Conservation (phyloP, 2,113 vertebrate species). For the Eira barbara region DNA sequence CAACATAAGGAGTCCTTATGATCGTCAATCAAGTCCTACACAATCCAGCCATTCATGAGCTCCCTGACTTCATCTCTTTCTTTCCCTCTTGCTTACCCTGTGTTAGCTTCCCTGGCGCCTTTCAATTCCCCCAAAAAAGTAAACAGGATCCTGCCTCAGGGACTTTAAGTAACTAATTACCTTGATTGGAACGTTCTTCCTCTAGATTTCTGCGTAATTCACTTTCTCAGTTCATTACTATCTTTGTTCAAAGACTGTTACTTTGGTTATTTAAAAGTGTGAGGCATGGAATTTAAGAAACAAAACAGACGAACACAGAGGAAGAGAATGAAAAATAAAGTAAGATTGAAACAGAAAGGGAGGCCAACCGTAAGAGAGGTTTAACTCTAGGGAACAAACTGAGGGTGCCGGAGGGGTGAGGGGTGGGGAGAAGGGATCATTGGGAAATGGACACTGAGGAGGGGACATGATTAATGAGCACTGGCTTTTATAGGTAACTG, state of each 20-base stretch:
- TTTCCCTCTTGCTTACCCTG: not conserved
- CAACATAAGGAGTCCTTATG: not conserved
- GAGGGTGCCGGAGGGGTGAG: not conserved
- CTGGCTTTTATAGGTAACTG: not conserved
- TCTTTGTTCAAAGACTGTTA: not conserved
- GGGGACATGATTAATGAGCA: not conserved
- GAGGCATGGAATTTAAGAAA: not conserved
- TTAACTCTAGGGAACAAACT: not conserved
- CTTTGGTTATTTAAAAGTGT: not conserved
- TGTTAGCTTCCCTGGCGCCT: not conserved
- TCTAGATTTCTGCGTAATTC: not conserved
- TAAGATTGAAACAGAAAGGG: not conserved
- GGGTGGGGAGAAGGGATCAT: not conserved
- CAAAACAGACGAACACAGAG: not conserved
- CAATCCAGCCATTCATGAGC: not conserved
- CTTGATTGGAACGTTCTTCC: not conserved
- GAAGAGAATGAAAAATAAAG: not conserved
- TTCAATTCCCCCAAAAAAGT: not conserved
- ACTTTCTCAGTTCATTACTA: not conserved
- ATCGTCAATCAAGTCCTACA: not conserved
- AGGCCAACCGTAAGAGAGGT: not conserved
- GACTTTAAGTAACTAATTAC: not conserved
- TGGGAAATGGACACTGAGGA: not conserved
- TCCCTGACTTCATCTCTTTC: not conserved
- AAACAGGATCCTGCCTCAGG: not conserved